These are phyloP conservation scores for Luffia ferchaultella DNA, from an alignment of 2,888 invertebrate genomes.

Conservation along the genomic window DNA sequence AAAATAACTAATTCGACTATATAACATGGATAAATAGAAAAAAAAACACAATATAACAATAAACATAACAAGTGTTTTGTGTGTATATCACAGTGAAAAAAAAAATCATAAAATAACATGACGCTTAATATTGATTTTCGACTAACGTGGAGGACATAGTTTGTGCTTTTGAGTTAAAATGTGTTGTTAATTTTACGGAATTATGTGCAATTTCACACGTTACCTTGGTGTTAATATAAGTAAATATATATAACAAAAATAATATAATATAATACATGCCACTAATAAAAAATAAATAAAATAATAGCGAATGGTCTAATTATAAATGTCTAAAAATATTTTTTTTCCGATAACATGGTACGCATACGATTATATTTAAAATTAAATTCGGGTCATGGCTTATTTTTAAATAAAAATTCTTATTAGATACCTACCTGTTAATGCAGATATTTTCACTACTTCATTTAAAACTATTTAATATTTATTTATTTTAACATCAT, in stretches of 20 bases:
- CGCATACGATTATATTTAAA: too few relatives aligned
- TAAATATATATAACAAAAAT: too few relatives aligned
- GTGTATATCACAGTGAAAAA: constrained; percentile 16
- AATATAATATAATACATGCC: background rate
- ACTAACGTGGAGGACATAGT: constrained; percentile 39
- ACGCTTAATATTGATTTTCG: constrained; percentile 49
- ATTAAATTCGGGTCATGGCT: too few relatives aligned
- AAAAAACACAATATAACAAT: constrained; percentile 18
- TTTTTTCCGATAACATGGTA: too few relatives aligned
- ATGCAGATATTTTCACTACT: too few relatives aligned
- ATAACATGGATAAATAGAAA: constrained; percentile 4
- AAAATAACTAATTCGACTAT: constrained; percentile 12
- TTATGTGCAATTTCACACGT: background rate
- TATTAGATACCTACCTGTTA: too few relatives aligned
- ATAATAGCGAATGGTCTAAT: background rate
- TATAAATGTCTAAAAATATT: too few relatives aligned
- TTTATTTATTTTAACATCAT: too few relatives aligned
- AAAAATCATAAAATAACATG: constrained; percentile 24
- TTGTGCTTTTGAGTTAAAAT: constrained; percentile 36
- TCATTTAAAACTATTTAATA: too few relatives aligned
- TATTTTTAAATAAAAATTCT: too few relatives aligned
- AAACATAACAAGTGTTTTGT: constrained; percentile 15
- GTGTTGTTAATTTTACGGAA: constrained; percentile 25
- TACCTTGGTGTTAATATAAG: background rate
- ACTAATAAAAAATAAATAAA: background rate